These are phyloP conservation scores for Luperina nickerlii DNA, from an alignment of 2,888 invertebrate species.

Conservation along the genomic window DNA sequence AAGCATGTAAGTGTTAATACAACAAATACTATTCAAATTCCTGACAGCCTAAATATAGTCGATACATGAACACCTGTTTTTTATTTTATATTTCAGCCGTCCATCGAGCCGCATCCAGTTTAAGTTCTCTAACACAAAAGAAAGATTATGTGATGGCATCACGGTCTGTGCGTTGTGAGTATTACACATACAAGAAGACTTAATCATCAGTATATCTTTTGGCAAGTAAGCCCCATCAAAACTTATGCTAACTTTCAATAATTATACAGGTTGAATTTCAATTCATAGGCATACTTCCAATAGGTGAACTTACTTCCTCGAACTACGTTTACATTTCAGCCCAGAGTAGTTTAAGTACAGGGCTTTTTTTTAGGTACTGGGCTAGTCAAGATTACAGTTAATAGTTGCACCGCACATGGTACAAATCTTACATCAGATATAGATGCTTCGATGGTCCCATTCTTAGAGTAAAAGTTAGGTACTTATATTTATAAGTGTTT, in stretches of 20 bases:
- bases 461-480: background rate
- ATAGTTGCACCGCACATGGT: background rate
- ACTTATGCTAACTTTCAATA: slow-evolving; percentile 23
- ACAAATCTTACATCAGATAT: background rate
- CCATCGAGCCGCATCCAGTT: slow-evolving; percentile 82
- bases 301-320: background rate
- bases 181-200: slow-evolving; percentile 70
- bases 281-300: slow-evolving; percentile 5
- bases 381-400: background rate
- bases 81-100: slow-evolving; percentile 75
- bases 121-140: slow-evolving; percentile 81
- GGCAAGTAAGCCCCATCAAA: slow-evolving; percentile 57
- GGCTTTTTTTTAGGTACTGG: background rate
- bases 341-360: background rate
- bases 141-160: slow-evolving; percentile 74
- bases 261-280: slow-evolving; percentile 21
- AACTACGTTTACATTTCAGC: background rate
- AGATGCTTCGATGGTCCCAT: background rate
- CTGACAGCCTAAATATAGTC: background rate
- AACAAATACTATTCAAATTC: background rate
- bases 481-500: background rate
- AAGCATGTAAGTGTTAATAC: slow-evolving; percentile 77
- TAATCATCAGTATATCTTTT: slow-evolving; percentile 46
- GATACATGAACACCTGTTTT: background rate
- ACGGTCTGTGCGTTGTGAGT: slow-evolving; percentile 78